Evolutionary conservation across 2,113 vertebrate genomes (phyloP).

Genomic region (Sphaerodactylus townsendi): DNA sequence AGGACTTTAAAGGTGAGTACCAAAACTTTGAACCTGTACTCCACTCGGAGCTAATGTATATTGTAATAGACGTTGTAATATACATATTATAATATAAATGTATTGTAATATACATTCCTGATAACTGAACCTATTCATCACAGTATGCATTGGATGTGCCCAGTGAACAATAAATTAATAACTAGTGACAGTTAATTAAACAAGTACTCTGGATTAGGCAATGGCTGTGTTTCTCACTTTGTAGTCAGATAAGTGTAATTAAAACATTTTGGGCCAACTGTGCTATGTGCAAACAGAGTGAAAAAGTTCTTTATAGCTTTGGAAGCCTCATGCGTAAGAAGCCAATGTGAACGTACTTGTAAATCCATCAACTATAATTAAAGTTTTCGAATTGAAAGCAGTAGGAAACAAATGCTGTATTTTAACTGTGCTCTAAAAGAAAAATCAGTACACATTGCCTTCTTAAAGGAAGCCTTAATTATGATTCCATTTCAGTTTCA

Average conservation of each 20-base stretch:
- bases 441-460: background rate
- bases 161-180: background rate
- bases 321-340: background rate
- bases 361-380: background rate
- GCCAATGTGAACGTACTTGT: background rate
- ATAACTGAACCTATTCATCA: background rate
- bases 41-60: too few relatives aligned
- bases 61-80: too few relatives aligned
- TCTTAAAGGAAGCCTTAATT: background rate
- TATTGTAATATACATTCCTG: background rate
- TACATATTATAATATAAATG: too few relatives aligned
- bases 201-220: too few relatives aligned
- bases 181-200: background rate
- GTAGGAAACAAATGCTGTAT: background rate
- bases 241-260: background rate
- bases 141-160: background rate
- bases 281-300: background rate
- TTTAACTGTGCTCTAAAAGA: background rate
- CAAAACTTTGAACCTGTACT: too few relatives aligned
- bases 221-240: background rate
- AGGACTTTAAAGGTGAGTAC: too few relatives aligned
- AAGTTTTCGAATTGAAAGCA: background rate
- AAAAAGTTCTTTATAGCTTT: background rate
- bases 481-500: background rate
- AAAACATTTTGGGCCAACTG: background rate